Conservation (phyloP, 2,113 vertebrate genomes). For the Pristiophorus japonicus region DNA sequence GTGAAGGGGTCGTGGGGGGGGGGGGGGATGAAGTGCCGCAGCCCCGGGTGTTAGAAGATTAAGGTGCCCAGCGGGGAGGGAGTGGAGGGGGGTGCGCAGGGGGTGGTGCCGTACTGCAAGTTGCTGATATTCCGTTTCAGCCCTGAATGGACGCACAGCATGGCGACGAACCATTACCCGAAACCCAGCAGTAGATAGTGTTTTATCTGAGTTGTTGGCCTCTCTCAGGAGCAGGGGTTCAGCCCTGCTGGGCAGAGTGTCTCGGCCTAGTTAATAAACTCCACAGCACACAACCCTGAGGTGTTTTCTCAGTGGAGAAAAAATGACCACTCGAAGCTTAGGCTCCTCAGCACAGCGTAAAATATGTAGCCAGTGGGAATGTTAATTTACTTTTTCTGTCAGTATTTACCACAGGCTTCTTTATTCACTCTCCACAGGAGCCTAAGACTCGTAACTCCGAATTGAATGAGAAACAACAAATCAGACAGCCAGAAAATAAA, state of each 20-base stretch:
- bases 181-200: background rate
- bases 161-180: background rate
- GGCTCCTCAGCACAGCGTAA: constrained; percentile 40
- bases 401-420: constrained; percentile 7
- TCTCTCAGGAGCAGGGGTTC: background rate
- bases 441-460: constrained; percentile 41
- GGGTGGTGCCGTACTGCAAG: constrained; percentile 25
- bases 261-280: constrained; percentile 30
- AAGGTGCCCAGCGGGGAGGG: constrained; percentile 39
- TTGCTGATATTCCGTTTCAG: constrained; percentile 40
- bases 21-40: background rate
- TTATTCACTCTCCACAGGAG: background rate
- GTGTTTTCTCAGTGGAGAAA: constrained; percentile 41
- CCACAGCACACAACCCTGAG: background rate
- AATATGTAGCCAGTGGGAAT: constrained; percentile 43
- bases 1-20: constrained; percentile 31
- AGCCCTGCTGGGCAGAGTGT: background rate
- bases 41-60: background rate
- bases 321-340: constrained; percentile 15
- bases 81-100: too few relatives aligned
- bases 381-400: constrained; percentile 43
- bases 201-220: background rate
- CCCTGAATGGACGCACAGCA: constrained; percentile 36
- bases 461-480: constrained; percentile 53
- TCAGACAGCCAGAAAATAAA: constrained; percentile 43